Conservation (phyloP, 2,113 vertebrate species). For the Eolophus roseicapilla region DNA sequence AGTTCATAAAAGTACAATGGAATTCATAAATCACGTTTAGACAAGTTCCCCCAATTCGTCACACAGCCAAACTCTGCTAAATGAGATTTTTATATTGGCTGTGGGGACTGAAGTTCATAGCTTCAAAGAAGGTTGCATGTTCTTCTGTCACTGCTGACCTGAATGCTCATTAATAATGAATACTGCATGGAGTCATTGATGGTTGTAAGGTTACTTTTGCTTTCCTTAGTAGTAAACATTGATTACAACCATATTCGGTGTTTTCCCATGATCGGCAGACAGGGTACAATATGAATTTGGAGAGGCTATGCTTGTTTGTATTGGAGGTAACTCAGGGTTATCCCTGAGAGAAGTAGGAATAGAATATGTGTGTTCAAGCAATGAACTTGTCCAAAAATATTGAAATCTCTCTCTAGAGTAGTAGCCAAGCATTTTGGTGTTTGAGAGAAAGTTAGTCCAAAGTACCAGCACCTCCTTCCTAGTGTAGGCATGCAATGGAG, state of each 20-base stretch:
- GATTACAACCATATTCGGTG: background rate
- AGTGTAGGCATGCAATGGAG: background rate
- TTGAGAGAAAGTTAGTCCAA: background rate
- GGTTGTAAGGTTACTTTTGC: background rate
- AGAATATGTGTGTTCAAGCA: background rate
- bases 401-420: background rate
- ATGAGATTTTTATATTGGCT: slow-evolving; percentile 54
- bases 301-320: background rate
- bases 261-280: background rate
- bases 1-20: slow-evolving; percentile 52
- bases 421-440: background rate
- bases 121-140: background rate
- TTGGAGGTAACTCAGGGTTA: background rate
- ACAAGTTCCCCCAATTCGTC: slow-evolving; percentile 26
- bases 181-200: background rate
- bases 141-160: slow-evolving; percentile 8
- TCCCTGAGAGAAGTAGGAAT: background rate
- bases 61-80: slow-evolving; percentile 24
- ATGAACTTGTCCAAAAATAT: background rate
- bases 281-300: background rate
- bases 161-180: slow-evolving; percentile 12
- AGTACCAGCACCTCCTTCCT: background rate
- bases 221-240: background rate
- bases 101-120: background rate
- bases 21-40: slow-evolving; percentile 56